These are phyloP conservation scores for Synanthedon tipuliformis DNA, from an alignment of 2,888 invertebrate genomes.

Conservation along the genomic window DNA sequence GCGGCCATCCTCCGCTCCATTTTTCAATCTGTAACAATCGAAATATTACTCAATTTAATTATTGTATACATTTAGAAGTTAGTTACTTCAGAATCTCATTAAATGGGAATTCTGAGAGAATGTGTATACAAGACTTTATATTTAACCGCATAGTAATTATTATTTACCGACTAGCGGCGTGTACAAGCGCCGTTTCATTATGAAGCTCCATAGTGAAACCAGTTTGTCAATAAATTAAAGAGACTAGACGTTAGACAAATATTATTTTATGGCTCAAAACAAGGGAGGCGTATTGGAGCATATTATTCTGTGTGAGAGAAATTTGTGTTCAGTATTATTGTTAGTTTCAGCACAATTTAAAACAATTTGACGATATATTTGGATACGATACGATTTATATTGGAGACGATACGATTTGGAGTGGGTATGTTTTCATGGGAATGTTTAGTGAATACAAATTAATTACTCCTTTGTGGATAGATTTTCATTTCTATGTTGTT, in stretches of 20 bases:
- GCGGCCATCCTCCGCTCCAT: constrained; percentile 54
- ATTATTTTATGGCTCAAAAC: neutral
- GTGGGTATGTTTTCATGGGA: no score
- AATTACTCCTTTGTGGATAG: no score
- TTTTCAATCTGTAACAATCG: constrained; percentile 57
- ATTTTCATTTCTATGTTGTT: no score
- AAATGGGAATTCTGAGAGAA: neutral
- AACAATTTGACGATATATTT: no score
- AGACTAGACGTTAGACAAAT: neutral
- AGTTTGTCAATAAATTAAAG: neutral
- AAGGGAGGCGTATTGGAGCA: neutral
- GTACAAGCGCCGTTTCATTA: neutral
- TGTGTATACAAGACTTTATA: neutral
- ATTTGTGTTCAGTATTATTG: no score
- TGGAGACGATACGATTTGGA: no score
- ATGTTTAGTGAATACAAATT: no score
- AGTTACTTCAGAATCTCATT: no score
- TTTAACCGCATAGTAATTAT: neutral
- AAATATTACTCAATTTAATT: constrained; percentile 9
- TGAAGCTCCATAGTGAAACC: neutral
- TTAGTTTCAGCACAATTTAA: no score
- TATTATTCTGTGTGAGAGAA: no score
- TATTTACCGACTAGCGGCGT: neutral
- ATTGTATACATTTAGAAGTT: neutral
- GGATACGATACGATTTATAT: no score